These are phyloP conservation scores for Horisme vitalbata DNA, from an alignment of 2,888 invertebrate genomes.

Conservation along the genomic window DNA sequence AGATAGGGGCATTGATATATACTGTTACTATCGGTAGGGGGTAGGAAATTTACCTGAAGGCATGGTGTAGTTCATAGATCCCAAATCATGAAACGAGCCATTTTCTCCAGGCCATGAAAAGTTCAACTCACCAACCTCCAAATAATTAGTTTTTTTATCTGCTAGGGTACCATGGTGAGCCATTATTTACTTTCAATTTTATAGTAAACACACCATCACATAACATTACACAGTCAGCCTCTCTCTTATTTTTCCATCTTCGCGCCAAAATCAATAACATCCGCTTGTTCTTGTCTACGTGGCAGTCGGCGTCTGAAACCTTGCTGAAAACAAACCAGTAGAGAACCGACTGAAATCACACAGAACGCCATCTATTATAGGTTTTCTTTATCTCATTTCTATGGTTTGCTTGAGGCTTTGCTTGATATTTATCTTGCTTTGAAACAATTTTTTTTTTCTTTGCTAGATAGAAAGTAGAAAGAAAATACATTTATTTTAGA, in stretches of 20 bases:
- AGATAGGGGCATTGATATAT: too few relatives aligned
- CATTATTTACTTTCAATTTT: too few relatives aligned
- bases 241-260: slow-evolving; percentile 27
- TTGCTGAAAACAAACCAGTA: too few relatives aligned
- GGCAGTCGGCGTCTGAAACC: not conserved
- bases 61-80: slow-evolving; percentile 73
- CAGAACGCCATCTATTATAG: slow-evolving; percentile 34
- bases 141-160: slow-evolving; percentile 60
- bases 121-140: slow-evolving; percentile 74
- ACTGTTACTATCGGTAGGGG: too few relatives aligned
- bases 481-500: too few relatives aligned
- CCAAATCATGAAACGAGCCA: slow-evolving; percentile 70
- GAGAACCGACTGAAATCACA: not conserved
- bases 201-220: too few relatives aligned
- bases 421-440: too few relatives aligned
- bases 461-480: too few relatives aligned
- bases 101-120: slow-evolving; percentile 79
- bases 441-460: too few relatives aligned
- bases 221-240: too few relatives aligned
- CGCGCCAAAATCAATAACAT: slow-evolving; percentile 49
- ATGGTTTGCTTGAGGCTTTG: too few relatives aligned
- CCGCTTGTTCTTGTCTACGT: slow-evolving; percentile 15
- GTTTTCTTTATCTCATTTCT: slow-evolving; percentile 11
- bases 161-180: slow-evolving; percentile 56
- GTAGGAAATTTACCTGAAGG: slow-evolving; percentile 71